Evolutionary conservation across 2,797 vertebrate species (phyloP).

Genomic region (Phataginus tricuspis): DNA sequence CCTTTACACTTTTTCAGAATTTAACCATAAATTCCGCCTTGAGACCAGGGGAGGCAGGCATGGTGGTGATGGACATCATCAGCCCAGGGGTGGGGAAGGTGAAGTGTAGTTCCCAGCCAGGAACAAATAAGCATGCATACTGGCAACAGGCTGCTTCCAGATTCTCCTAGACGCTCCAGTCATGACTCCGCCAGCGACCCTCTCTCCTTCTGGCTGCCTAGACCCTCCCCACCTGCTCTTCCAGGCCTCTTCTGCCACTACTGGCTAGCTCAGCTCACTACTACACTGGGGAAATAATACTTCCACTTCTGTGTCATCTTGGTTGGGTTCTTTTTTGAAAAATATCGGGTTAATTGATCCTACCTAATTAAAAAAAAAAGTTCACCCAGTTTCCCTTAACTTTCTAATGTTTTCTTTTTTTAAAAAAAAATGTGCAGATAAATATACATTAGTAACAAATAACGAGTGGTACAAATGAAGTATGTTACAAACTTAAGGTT

Average conservation of each 20-base stretch:
- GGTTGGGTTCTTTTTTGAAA: neutral
- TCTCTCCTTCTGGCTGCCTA: neutral
- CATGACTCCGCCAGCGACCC: accelerated
- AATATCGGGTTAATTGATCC: neutral
- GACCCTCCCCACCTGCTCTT: neutral
- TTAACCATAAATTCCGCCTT: conserved; percentile 53
- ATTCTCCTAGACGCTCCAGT: neutral
- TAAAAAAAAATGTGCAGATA: neutral
- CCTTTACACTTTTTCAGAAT: conserved; percentile 46
- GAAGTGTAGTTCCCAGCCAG: neutral
- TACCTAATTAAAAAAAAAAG: conserved; percentile 19
- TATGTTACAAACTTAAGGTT: neutral
- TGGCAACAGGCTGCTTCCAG: neutral
- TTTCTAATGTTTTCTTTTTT: neutral
- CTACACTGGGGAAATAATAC: neutral
- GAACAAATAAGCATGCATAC: neutral
- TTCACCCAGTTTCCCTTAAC: neutral
- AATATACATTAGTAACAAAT: neutral
- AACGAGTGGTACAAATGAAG: neutral
- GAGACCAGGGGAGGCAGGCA: conserved; percentile 7
- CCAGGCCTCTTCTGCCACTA: neutral
- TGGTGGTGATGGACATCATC: conserved; percentile 35
- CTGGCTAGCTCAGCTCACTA: neutral
- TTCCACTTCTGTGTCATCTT: neutral
- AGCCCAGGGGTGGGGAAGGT: neutral